These are phyloP conservation scores for Antheraea yamamai DNA, from an alignment of 2,888 invertebrate genomes.

Conservation along the genomic window DNA sequence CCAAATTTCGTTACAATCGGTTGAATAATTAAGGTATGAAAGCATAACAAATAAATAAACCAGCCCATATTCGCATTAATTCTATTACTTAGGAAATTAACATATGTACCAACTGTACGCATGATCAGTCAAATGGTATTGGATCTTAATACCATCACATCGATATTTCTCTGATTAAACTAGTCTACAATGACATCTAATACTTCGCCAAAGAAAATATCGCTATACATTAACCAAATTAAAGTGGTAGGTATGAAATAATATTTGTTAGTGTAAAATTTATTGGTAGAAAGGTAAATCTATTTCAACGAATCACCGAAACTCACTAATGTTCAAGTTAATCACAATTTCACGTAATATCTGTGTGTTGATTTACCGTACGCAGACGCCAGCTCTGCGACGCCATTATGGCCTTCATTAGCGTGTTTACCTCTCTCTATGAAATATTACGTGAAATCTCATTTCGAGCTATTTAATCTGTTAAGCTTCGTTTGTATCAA, in stretches of 20 bases:
- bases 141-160: no score
- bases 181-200: no score
- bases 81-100: no score
- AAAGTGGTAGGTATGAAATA: neutral
- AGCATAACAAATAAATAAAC: no score
- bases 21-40: no score
- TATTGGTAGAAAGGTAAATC: neutral
- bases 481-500: neutral
- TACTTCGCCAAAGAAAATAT: neutral
- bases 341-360: neutral
- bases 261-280: neutral
- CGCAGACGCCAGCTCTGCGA: slow-evolving; percentile 4
- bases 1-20: no score
- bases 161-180: no score
- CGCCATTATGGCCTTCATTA: slow-evolving; percentile 8
- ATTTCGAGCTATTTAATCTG: neutral
- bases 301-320: neutral
- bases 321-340: neutral
- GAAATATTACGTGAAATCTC: slow-evolving; percentile 9
- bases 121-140: no score
- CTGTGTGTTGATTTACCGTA: slow-evolving; percentile 6
- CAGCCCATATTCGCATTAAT: no score
- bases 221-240: neutral
- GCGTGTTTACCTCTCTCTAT: slow-evolving; percentile 5
- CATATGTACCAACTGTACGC: no score